phyloP scores from a whole-genome alignment of 1,140 invertebrate genomes.

The Diachasma alloeum region DNA sequence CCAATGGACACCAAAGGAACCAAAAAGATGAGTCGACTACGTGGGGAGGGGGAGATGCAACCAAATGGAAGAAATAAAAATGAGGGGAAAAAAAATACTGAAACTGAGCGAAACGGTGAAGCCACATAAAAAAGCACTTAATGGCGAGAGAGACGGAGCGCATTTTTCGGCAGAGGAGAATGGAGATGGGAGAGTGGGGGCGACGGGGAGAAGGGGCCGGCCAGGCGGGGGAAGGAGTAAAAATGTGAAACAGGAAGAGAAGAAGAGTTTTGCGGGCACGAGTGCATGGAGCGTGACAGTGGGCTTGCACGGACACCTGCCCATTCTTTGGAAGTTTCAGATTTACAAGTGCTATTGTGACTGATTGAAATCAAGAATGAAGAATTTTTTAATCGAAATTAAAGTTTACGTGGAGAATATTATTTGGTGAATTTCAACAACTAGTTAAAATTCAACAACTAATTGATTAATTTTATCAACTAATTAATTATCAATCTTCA shows the following conservation, averaged over 20 bases:
- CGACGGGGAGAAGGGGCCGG: not conserved
- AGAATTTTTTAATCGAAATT: not conserved
- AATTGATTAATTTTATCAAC: too few relatives aligned
- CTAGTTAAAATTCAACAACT: too few relatives aligned
- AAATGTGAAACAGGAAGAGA: slow-evolving; percentile 36
- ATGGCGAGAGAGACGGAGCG: slow-evolving; percentile 35
- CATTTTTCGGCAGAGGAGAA: slow-evolving; percentile 22
- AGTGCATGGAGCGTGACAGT: slow-evolving; percentile 63
- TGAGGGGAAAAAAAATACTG: slow-evolving; percentile 27
- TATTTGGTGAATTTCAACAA: too few relatives aligned
- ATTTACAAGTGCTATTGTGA: slow-evolving; percentile 8
- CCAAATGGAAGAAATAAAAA: slow-evolving; percentile 10
- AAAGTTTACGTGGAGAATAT: too few relatives aligned
- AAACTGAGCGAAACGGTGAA: slow-evolving; percentile 51
- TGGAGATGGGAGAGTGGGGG: not conserved
- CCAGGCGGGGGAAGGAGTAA: slow-evolving; percentile 22
- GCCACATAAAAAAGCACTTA: slow-evolving; percentile 60
- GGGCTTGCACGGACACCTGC: slow-evolving; percentile 60
- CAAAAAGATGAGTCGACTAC: not conserved
- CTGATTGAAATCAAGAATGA: not conserved
- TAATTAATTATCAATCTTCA: too few relatives aligned
- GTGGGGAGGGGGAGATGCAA: not conserved
- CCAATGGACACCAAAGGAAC: slow-evolving; percentile 26
- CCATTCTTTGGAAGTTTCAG: slow-evolving; percentile 50
- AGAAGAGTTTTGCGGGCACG: slow-evolving; percentile 54